Percentiles rank a stretch among this genome's conserved stretches.
Evolutionary conservation across 2,888 invertebrate species (phyloP).

Genomic region (Sarcophaga subvicina): DNA sequence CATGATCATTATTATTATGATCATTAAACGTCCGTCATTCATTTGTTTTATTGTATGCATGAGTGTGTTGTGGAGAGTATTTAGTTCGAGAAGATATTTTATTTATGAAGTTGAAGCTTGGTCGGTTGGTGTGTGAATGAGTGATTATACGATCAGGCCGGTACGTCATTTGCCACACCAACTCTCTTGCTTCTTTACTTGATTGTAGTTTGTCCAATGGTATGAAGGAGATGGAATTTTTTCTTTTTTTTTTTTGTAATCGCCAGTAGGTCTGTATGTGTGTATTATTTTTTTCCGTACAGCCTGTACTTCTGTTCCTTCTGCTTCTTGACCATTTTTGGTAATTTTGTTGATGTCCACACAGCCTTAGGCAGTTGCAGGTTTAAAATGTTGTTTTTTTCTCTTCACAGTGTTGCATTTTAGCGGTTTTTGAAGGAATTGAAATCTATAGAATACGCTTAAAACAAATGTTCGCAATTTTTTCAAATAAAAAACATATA

Average conservation of each 20-base stretch:
- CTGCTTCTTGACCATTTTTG: background rate
- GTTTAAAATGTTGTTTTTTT: background rate
- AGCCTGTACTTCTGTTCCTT: background rate
- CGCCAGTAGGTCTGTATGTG: background rate
- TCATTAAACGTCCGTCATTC: conserved; percentile 16
- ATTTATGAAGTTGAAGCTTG: too few relatives aligned
- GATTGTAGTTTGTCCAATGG: background rate
- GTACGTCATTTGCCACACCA: background rate
- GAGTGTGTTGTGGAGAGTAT: background rate
- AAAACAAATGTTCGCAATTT: too few relatives aligned
- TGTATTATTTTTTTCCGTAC: background rate
- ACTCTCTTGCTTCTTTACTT: background rate
- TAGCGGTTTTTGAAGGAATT: background rate
- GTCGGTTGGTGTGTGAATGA: background rate
- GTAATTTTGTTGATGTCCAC: background rate
- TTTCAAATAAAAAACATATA: too few relatives aligned
- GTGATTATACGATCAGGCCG: background rate
- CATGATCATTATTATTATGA: background rate
- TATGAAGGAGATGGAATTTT: background rate
- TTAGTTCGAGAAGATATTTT: background rate
- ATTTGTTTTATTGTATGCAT: background rate
- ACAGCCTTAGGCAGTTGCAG: conserved; percentile 29
- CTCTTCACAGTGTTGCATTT: conserved; percentile 8
- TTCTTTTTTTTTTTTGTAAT: background rate
- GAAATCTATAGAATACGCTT: too few relatives aligned